Evolutionary conservation across 2,797 vertebrate species (phyloP), one percentile per base, ranked within the genome.

Genomic region (Melanotaenia maccullochi): DNA sequence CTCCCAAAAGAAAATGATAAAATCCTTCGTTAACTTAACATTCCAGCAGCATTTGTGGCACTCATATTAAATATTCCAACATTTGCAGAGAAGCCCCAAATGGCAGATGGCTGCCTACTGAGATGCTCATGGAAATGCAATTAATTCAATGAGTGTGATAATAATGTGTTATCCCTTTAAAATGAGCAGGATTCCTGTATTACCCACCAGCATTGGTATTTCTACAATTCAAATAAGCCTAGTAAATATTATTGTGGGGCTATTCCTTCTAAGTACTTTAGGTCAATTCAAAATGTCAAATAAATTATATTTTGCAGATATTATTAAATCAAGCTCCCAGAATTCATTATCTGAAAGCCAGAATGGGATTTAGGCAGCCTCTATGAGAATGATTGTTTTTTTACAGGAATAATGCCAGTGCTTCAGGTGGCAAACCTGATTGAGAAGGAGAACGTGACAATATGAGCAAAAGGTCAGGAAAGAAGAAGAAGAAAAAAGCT

Each of bases 221-320:
- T 38, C 69, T 25, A 32, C 65, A 55, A 12, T 70, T 78, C 42
- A 55, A 65, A 55, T 65, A 40, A 58, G 51, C 32, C 60, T 54
- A 32, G 40, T 72, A 58, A 67, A 82, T 63, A 68, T 55, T 16
- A 32, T 16, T 30, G 49, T 35, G 52, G 6, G 59, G 76, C 71
- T 55, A 47, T 68, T 78, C 65, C 16, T 18, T 64, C 68, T 56
- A 30, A 22, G 30, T 40, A 44, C 51, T 66, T 49, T 59, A 71
- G 65, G 65, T 79, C 76, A 56, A 69, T 71, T 76, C 36, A 73
- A 64, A 84, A 85, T 63, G 75, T 84, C 73, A 78, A 71, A 59
- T 66, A 58, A 68, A 81, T 77, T 76, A 65, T 24, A 78, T 75
- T 73, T 40, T 47, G 25, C 69, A 49, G 36, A 61, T 22, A 65